These are phyloP conservation scores for Siniperca chuatsi DNA, from an alignment of 2,113 vertebrate genomes.

Conservation along the genomic window DNA sequence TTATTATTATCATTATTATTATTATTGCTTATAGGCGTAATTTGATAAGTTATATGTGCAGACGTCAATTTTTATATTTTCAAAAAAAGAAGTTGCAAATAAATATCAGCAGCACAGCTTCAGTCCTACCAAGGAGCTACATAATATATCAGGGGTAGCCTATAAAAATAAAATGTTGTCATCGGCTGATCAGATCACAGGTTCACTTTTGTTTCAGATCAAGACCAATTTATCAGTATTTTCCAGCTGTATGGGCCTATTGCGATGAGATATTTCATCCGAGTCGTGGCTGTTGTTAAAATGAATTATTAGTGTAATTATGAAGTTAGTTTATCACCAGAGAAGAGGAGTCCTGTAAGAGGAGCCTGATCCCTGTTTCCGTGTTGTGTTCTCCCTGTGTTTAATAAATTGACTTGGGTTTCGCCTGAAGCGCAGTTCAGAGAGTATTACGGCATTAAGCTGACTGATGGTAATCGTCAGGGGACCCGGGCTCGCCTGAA, in stretches of 20 bases:
- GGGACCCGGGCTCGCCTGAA: slow-evolving; percentile 57
- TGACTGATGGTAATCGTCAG: slow-evolving; percentile 69
- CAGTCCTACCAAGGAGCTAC: not conserved
- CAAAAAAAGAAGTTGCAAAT: not conserved
- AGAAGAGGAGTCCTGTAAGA: slow-evolving; percentile 59
- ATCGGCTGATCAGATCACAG: not conserved
- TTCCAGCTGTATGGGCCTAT: not conserved
- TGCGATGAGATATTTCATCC: not conserved
- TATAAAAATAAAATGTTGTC: not conserved
- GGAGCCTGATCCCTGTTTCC: slow-evolving; percentile 68
- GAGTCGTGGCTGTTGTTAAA: not conserved
- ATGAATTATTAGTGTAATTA: slow-evolving; percentile 46
- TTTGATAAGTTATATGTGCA: not conserved
- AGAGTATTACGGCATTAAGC: slow-evolving; percentile 70
- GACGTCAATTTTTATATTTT: not conserved
- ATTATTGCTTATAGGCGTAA: not conserved
- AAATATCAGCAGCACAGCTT: not conserved
- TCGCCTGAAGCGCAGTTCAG: slow-evolving; percentile 68
- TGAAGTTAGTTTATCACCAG: slow-evolving; percentile 55
- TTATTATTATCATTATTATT: not conserved
- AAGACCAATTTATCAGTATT: not conserved
- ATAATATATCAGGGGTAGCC: not conserved
- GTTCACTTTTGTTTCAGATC: not conserved
- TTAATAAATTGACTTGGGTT: slow-evolving; percentile 78
- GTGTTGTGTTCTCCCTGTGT: slow-evolving; percentile 70